Base-by-base conservation (phyloP, 2,113 vertebrate genomes). In the Grammomys surdaster region DNA sequence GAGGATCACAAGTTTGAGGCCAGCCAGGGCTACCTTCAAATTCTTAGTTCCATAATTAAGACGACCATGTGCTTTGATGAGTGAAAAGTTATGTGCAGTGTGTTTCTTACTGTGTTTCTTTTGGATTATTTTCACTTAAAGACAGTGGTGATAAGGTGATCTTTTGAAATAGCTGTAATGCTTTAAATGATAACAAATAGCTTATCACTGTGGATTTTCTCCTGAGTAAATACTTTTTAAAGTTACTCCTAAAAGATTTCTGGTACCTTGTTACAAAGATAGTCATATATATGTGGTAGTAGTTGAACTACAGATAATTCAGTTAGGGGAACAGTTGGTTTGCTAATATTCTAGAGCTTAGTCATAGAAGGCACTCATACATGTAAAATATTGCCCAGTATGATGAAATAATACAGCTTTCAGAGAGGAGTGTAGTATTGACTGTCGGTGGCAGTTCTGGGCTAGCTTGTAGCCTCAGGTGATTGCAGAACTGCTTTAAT, bases 31-130 rank as follows among this genome's bases (percentile, higher is more conserved):
- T 88, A 19, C 60, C 33, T 73, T 94, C 92, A 84, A 13, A 54
- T 65, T 84, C 60, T 73, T 60, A 84, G 20, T n/a, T 14, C n/a
- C 3, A 31, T 4, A 54, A 54, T 65, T 33, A 82, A 3, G 75
- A 56, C 5, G 48, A 87, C 46, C 48, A 69, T 22, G 72, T 13
- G 72, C 92, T 94, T 85, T 97, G 89, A 82, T 65, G 60, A 97
- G 48, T 58, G 89, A 82, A 89, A 82, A 58, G 67, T 93, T 91
- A 1, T 78, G 7, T 13, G 70, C 65, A 81, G 60, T 67, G 3
- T 88, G 5, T 93, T 92, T 22, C 12, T 31, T 76, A 36, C 60
- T 69, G 36, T 40, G 48, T 80, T 73, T 90, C 58, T 97, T 91
- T 43, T 60, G 20, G 63, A 73, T 69, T 90, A 54, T 31, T 76